Evolutionary conservation across 2,888 invertebrate species (phyloP).

Genomic region (Pollenia angustigena): DNA sequence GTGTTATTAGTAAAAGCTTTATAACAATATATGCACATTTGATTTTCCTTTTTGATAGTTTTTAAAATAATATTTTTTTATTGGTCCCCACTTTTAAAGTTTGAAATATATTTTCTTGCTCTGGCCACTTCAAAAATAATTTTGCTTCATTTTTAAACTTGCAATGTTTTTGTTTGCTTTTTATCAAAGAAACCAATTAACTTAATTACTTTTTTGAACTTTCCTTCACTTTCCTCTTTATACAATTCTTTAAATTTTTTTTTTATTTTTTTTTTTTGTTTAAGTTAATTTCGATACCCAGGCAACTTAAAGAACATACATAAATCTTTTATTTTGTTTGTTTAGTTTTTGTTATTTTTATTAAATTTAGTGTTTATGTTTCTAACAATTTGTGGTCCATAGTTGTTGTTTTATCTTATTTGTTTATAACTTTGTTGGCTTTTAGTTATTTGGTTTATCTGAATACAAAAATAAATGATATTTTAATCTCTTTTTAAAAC

Average conservation of each 20-base stretch:
- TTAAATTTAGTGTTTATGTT: constrained; percentile 44
- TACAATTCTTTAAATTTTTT: constrained; percentile 6
- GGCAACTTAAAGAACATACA: constrained; percentile 41
- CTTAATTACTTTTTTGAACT: constrained; percentile 44
- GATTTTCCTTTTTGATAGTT: neutral
- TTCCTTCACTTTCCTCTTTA: neutral
- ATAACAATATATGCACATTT: neutral
- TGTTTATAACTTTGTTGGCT: constrained; percentile 5
- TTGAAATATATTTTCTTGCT: neutral
- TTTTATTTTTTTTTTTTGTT: neutral
- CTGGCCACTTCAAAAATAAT: constrained; percentile 30
- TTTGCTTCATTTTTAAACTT: neutral
- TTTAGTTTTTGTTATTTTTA: constrained; percentile 12
- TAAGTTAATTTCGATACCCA: constrained; percentile 37
- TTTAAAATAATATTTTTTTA: neutral
- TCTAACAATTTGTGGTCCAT: constrained; percentile 61
- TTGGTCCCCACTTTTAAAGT: constrained; percentile 54
- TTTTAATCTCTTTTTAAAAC: constrained; percentile 34
- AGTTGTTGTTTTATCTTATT: constrained; percentile 42
- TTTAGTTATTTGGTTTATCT: constrained; percentile 38
- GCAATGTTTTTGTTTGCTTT: neutral
- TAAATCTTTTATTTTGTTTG: constrained; percentile 45
- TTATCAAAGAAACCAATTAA: constrained; percentile 42
- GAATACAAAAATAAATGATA: constrained; percentile 45
- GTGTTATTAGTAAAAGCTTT: neutral